Conservation (phyloP, 2,113 vertebrate species). For the Dolichotis patagonum region DNA sequence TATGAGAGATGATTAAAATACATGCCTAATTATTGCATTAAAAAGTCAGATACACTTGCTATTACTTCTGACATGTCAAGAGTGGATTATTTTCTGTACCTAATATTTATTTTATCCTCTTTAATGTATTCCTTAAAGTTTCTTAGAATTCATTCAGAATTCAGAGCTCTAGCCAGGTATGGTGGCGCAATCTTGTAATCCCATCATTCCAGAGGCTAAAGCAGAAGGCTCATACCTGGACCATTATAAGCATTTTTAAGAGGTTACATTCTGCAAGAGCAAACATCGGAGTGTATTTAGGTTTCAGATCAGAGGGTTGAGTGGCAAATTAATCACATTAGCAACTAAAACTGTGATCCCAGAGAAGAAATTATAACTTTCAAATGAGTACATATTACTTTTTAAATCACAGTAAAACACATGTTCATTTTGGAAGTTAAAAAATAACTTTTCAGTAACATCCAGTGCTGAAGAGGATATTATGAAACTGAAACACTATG, state of each 20-base stretch:
- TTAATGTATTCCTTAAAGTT: neutral
- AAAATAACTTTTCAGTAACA: neutral
- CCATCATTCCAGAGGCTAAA: neutral
- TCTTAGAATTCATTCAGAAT: neutral
- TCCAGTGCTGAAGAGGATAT: neutral
- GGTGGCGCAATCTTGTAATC: neutral
- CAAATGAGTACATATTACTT: neutral
- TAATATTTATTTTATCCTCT: neutral
- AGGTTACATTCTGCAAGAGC: neutral
- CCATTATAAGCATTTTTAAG: neutral
- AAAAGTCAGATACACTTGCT: neutral
- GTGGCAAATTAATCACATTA: neutral
- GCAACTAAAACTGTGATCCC: neutral
- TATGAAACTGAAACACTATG: neutral
- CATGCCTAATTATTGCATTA: neutral
- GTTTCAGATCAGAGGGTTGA: neutral
- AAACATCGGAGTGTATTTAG: neutral
- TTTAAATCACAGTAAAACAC: conserved; percentile 7
- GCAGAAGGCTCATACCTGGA: neutral
- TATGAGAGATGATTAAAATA: neutral
- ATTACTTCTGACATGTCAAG: neutral
- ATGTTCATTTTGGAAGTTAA: conserved; percentile 1
- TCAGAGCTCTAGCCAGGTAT: neutral
- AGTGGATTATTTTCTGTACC: neutral
- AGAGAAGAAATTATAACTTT: conserved; percentile 12